Base-by-base conservation (phyloP, 2,888 invertebrate genomes). In the Dioctria linearis region DNA sequence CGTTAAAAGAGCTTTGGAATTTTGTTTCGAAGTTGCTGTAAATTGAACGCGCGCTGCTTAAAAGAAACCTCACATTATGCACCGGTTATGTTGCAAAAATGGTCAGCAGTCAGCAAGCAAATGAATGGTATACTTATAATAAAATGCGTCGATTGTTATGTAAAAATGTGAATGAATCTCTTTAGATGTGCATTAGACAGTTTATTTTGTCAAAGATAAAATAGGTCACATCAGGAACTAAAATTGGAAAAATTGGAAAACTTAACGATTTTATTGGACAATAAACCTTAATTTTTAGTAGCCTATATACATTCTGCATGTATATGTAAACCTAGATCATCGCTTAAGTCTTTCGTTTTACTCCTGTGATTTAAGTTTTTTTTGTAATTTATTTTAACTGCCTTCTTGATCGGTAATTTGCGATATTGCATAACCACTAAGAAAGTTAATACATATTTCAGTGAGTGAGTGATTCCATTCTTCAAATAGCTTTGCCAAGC, bases 111-210 rank as follows among this genome's bases (percentile, higher is more conserved):
- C 25, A 25, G 25, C 25, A 25, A 25, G 25, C 2, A 25, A 25
- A 25, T 25, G 25, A 25, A 43, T 46, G 49, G 13, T n/a, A 13
- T 13, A 11, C 9, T n/a, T 71, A 51, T 54, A 71, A 54, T 71
- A 71, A 54, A 71, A 54, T 71, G 71, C 71, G 54, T 71, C 54
- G 51, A 71, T 51, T 51, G 42, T 71, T 71, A 71, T 71, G 71
- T 71, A 71, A 71, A 71, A 71, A 71, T 11, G 11, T 59, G 9
- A 46, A 9, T 25, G 49, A 5, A 46, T 5, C 9, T 5, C 49
- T 5, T 46, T 46, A 9, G 6, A 46, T 9, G n/a, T 67, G 49
- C 25, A 67, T 25, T 13, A 25, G 25, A 3, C 67, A 5, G 67
- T 46, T 5, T 46, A 46, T 5, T 9, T 46, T 9, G 49, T 9